Evolutionary conservation across 2,113 vertebrate species (phyloP), one percentile per base, ranked within the genome.

Genomic region (Paedocypris sp.): DNA sequence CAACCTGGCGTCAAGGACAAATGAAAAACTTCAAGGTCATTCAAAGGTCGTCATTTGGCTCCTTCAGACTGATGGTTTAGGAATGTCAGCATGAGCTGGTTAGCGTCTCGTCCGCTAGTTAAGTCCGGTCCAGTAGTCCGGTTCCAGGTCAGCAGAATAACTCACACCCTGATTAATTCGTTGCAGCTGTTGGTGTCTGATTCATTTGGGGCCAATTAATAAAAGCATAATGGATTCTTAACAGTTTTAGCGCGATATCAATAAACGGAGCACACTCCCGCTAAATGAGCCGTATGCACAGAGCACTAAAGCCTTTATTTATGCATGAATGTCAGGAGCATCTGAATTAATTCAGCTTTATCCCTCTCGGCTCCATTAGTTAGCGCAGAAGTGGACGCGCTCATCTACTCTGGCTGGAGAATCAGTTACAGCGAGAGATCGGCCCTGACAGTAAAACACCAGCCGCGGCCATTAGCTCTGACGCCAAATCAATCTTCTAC

Each of bases 161-260:
- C n/a, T n/a, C 1, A 26, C 10, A 32, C 25, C 18, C 6, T 12
- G 47, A 15, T 3, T 3, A 11, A 38, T 33, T 15, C 9, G 19
- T 38, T 65, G n/a, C 39, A 10, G 43, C 18, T 18, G 12, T 25
- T 36, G 25, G 11, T 6, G 16, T 64, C 43, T 67, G 49, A 71
- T 73, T 76, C 67, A 63, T 19, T 43, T 51, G 16, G 28, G 16
- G 49, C 26, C 60, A 46, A 69, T 69, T 68, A 42, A 71, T 66
- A 64, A 73, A 5, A 45, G 45, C 29, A 67, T 63, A 75, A 68
- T 63, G 42, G 62, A 62, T 56, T 54, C 47, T 52, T 68, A 63
- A 62, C 63, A 45, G 29, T 29, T 75, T 71, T 66, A 62, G 45
- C 51, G 42, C 41, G 38, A 29, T 33, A 60, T 66, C 38, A 45